Base-by-base conservation (phyloP, 2,113 vertebrate species). In the Scomber colias region DNA sequence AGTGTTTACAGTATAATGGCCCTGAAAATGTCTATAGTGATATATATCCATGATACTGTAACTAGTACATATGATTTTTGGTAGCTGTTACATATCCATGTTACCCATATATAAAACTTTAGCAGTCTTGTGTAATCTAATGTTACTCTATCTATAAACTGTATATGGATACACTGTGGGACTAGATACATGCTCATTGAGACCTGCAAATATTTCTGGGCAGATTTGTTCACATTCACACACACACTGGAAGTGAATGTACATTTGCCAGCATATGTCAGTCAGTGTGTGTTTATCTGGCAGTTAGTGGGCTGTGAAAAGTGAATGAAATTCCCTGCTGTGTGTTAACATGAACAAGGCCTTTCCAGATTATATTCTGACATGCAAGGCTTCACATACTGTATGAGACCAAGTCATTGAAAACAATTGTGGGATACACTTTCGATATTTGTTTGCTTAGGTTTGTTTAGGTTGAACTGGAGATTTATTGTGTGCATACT, bases 271-370 rank as follows among this genome's bases (percentile, higher is more conserved):
- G 55, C 46, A 15, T 57, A 49, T 70, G 59, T 69, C 70, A 72
- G 59, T 69, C 70, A 72, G 68, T 13, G 55, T 56, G 69, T 82
- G 83, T 86, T 84, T 84, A 77, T 79, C 71, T 56, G 53, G 30
- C 40, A 3, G 71, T 86, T 61, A 77, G 61, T 86, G 71, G 63
- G 51, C 60, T 79, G 75, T 67, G 77, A 68, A 79, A 75, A 3
- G 65, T 35, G 49, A 74, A 71, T 69, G 60, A 79, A 77, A 44
- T 48, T 24, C 70, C 68, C 51, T 3, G 8, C 51, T 35, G 67
- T 24, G 64, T 19, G 45, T 75, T 64, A 15, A 61, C 59, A 50
- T 17, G 77, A 65, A 60, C 61, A 55, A 30, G 56, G 55, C 73
- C 27, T 56, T 21, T 35, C 54, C 69, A 51, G 56, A 56, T 31